phyloP scores from a whole-genome alignment of 2,113 vertebrate species.

The Eubucco bourcierii region DNA sequence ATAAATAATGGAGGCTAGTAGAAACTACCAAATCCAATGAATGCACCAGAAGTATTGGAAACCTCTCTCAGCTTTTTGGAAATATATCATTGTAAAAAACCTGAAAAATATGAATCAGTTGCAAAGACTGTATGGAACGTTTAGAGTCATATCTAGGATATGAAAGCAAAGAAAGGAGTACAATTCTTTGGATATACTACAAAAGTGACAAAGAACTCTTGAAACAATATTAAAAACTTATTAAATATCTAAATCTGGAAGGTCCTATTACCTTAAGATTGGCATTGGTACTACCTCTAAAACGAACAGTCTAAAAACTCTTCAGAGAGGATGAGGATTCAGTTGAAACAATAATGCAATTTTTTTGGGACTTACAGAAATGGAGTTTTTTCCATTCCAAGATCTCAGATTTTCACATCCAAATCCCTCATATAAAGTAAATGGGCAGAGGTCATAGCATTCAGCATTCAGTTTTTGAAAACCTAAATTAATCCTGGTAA shows the following conservation, averaged over 20 bases:
- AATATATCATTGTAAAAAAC: fast-evolving
- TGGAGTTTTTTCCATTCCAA: not conserved
- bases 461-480: not conserved
- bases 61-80: not conserved
- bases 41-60: not conserved
- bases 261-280: not conserved
- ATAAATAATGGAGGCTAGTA: not conserved
- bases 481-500: not conserved
- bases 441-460: not conserved
- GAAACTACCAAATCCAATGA: not conserved
- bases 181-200: not conserved
- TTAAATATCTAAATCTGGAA: not conserved
- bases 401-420: not conserved
- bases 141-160: fast-evolving
- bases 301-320: not conserved
- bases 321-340: not conserved
- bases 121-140: not conserved
- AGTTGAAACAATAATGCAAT: not conserved
- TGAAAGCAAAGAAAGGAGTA: not conserved
- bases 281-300: not conserved
- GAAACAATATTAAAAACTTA: not conserved
- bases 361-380: not conserved
- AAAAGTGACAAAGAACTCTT: not conserved
- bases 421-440: not conserved
- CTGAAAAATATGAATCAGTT: not conserved